Conservation (phyloP, 2,113 vertebrate species). For the Cyrtonyx montezumae region DNA sequence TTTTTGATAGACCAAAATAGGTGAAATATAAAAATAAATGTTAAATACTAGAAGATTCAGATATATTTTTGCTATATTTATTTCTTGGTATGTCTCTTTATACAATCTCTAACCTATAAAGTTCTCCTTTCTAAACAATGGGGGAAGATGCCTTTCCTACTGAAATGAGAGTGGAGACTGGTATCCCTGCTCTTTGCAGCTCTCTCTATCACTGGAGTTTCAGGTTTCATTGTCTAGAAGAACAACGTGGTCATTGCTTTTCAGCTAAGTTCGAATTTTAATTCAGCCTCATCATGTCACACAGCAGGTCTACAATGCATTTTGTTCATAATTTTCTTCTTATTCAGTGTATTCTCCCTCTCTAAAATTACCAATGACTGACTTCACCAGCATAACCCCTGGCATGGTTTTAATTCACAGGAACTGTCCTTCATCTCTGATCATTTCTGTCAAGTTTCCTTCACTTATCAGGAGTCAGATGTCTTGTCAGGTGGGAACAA, state of each 20-base stretch:
- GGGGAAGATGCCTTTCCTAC: too few species aligned
- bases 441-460: not conserved
- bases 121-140: too few species aligned
- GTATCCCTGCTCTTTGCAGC: not conserved
- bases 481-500: not conserved
- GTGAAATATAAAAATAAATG: too few species aligned
- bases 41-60: too few species aligned
- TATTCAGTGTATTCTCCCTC: not conserved
- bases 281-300: not conserved
- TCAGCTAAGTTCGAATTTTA: not conserved
- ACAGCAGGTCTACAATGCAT: accelerated
- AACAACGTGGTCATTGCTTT: not conserved
- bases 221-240: not conserved
- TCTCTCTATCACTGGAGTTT: not conserved
- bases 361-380: not conserved
- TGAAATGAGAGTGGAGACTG: not conserved
- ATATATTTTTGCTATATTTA: too few species aligned
- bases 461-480: not conserved
- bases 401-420: not conserved
- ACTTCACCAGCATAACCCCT: not conserved
- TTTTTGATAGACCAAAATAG: too few species aligned
- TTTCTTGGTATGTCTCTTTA: too few species aligned
- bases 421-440: not conserved
- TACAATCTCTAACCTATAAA: too few species aligned
- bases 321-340: not conserved